Percentiles rank a stretch among this genome's conserved stretches.
Evolutionary conservation across 2,797 vertebrate genomes (phyloP).

Genomic region (Pyrocephalus nanus): DNA sequence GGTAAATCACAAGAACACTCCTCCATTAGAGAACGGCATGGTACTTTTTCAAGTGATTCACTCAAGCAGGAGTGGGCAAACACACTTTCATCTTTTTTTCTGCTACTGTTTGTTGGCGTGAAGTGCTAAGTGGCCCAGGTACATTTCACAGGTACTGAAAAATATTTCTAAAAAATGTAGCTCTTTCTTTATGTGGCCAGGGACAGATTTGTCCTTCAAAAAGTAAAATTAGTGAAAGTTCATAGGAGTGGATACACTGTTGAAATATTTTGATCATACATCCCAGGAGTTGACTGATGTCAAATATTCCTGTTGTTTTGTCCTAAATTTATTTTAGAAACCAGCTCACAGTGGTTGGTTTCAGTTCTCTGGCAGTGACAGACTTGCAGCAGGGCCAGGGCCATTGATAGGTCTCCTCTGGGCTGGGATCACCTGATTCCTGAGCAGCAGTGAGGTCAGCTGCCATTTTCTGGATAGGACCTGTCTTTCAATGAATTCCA

Average conservation of each 20-base stretch:
- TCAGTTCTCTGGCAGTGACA: constrained; percentile 15
- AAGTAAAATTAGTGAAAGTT: constrained; percentile 16
- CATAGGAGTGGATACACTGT: not conserved
- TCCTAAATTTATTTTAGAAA: constrained; percentile 39
- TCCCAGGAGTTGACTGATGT: not conserved
- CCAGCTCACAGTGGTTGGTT: constrained; percentile 1
- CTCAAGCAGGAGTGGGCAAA: constrained; percentile 53
- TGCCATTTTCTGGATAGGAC: not conserved
- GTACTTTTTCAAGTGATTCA: constrained; percentile 64
- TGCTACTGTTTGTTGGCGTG: not conserved
- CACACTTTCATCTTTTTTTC: constrained; percentile 32
- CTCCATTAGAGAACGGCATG: constrained; percentile 59
- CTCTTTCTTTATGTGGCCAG: not conserved
- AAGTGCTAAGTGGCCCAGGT: not conserved
- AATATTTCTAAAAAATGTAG: not conserved
- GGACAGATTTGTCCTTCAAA: constrained; percentile 40
- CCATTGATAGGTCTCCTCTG: not conserved
- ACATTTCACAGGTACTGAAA: not conserved
- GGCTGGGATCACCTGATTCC: not conserved
- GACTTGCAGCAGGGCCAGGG: not conserved
- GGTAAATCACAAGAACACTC: constrained; percentile 58
- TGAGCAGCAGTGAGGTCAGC: not conserved
- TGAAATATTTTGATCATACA: not conserved
- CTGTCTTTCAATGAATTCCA: not conserved
- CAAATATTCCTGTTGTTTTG: constrained; percentile 16